phyloP scores from a whole-genome alignment of 2,797 vertebrate species.

The Gymnopithys bicolor region DNA sequence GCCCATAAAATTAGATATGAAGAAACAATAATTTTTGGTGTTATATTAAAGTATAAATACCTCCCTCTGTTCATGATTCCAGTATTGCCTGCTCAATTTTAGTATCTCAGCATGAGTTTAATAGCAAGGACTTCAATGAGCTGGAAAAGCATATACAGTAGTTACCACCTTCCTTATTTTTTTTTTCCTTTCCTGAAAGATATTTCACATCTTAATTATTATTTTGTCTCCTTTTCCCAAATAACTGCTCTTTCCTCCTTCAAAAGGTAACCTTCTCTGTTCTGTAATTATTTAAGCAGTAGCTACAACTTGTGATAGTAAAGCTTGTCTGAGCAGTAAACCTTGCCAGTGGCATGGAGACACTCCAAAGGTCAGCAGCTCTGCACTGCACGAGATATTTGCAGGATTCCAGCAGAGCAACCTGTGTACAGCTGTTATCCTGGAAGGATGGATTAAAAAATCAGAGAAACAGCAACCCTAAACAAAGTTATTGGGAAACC shows the following conservation, averaged over 20 bases:
- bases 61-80: not conserved
- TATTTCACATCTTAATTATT: not conserved
- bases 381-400: not conserved
- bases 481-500: not conserved
- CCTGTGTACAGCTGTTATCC: not conserved
- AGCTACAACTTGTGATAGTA: not conserved
- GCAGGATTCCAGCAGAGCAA: not conserved
- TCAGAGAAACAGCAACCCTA: not conserved
- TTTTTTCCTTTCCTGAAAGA: not conserved
- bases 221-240: not conserved
- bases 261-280: not conserved
- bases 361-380: not conserved
- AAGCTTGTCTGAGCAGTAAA: not conserved
- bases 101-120: constrained; percentile 14
- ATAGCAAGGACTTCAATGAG: not conserved
- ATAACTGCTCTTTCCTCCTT: not conserved
- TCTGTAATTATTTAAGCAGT: not conserved
- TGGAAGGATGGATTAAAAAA: not conserved
- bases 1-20: constrained; percentile 4
- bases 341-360: not conserved
- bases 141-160: not conserved
- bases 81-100: not conserved
- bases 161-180: not conserved
- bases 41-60: not conserved
- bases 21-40: not conserved